Percentiles rank a stretch among this genome's conserved stretches.
Conservation (phyloP, 2,113 vertebrate species). For the Neogale vison region DNA sequence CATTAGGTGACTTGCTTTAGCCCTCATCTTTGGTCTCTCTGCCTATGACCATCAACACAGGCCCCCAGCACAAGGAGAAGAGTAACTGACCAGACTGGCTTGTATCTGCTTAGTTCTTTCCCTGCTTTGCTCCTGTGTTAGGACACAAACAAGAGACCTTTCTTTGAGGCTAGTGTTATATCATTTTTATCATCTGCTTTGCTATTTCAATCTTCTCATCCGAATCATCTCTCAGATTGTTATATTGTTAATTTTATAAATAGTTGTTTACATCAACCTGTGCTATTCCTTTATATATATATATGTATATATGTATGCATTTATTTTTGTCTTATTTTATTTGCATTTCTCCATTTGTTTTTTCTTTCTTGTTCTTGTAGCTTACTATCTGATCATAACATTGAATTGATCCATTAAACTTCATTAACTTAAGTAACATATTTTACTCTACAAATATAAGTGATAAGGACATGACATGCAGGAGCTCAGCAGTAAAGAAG, state of each 20-base stretch:
- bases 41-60: not conserved
- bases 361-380: not conserved
- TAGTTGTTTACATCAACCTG: not conserved
- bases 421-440: not conserved
- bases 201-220: not conserved
- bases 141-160: not conserved
- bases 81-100: no score
- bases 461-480: not conserved
- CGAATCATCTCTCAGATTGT: not conserved
- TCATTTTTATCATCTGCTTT: not conserved
- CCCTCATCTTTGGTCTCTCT: not conserved
- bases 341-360: not conserved
- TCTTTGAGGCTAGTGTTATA: not conserved
- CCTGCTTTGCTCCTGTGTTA: not conserved
- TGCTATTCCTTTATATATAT: not conserved
- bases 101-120: not conserved
- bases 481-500: not conserved
- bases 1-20: not conserved
- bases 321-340: not conserved
- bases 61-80: rapidly evolving
- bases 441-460: not conserved
- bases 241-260: not conserved
- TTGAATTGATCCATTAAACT: not conserved
- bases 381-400: not conserved
- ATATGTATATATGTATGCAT: not conserved